Conservation (phyloP, 2,113 vertebrate genomes). For the Bungarus multicinctus region DNA sequence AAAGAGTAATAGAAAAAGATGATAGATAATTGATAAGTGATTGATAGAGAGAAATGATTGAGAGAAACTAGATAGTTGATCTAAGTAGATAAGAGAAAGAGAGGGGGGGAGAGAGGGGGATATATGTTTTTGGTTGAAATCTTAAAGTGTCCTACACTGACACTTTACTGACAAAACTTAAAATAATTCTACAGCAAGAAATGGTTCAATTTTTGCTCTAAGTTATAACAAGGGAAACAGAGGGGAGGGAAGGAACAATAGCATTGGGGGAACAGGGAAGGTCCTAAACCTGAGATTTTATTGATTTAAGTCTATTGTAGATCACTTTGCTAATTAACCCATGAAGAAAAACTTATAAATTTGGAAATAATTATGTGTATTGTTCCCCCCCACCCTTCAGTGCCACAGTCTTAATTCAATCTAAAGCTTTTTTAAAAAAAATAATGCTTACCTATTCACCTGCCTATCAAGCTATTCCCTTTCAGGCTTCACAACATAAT, state of each 20-base stretch:
- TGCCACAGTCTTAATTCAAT: neutral
- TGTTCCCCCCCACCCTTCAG: neutral
- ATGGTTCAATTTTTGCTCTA: neutral
- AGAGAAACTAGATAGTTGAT: no score
- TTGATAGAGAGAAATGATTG: no score
- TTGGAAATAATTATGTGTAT: neutral
- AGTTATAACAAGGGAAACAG: neutral
- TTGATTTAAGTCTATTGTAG: neutral
- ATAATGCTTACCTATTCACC: neutral
- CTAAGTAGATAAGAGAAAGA: neutral
- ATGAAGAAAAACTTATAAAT: neutral
- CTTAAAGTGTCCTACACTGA: neutral
- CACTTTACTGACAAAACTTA: neutral
- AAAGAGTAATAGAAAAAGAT: neutral
- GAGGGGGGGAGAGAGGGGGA: neutral
- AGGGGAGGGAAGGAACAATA: neutral
- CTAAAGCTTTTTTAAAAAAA: neutral
- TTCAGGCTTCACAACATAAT: neutral
- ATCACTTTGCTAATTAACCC: neutral
- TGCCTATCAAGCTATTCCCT: neutral
- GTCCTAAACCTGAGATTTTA: neutral
- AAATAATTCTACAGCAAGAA: neutral
- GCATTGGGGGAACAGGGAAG: neutral
- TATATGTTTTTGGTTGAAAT: neutral
- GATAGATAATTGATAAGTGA: no score